Evolutionary conservation across 2,797 vertebrate species (phyloP), one percentile per base, ranked within the genome.

Genomic region (Sebastiscus tertius): DNA sequence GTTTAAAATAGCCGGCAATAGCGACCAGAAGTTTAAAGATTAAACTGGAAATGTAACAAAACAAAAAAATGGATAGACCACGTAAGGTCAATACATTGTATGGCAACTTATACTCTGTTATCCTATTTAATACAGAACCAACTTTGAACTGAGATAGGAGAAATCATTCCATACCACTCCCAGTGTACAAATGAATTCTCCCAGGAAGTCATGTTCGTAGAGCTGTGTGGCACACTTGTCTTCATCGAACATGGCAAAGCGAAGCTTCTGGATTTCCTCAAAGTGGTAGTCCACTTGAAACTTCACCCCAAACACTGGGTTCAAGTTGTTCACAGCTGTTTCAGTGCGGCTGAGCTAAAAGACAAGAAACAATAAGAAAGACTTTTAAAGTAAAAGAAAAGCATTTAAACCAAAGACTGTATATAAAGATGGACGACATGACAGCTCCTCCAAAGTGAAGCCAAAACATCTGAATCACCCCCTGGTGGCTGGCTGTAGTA

Each of bases 261-360:
- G 98, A 33, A 99, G 96, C 94, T 98, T 99, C 95, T 99, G 98
- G 63, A 99, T 95, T 86, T 99, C 97, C 81, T 99, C 98, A 46
- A 99, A 99, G 93, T 97, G 98, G 88, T 99, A 99, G 89, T 99
- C 97, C 2, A 98, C 88, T 46, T 98, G 92, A 27, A 99, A 99
- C 94, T 99, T 99, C 90, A 96, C 97, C 72, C 98, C 97, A 70
- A 99, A 99, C 34, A 98, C 97, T 0, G 98, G 98, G 87, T 99
- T 99, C 92, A 99, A 94, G 92, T 99, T 99, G 95, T 99, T 99
- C 85, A 99, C 87, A 0, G 98, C 98, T 0, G 98, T 99, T 91
- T 99, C 98, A 4, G 98, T 99, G 89, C 98, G 96, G 52, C 97
- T 95, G 0, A 97, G 96, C 98, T 99, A 83, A 81, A 77, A 34